These are phyloP conservation scores for Linyphia triangularis DNA, from an alignment of 2,888 invertebrate genomes.

Conservation along the genomic window DNA sequence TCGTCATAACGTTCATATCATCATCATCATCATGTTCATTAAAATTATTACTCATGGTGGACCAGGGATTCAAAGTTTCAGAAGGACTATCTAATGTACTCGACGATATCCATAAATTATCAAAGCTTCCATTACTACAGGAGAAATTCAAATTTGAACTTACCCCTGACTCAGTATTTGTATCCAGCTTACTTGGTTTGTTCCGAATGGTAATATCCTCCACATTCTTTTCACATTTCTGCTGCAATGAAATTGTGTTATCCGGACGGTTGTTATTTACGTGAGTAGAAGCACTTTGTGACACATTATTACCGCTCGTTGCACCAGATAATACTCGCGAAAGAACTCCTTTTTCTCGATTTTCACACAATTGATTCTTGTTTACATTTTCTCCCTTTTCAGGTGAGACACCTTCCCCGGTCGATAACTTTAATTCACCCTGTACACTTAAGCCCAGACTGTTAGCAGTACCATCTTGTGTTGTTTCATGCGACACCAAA, in stretches of 20 bases:
- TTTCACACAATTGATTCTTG: background rate
- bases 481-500: conserved; percentile 7
- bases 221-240: background rate
- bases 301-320: conserved; percentile 1
- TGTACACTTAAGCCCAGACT: background rate
- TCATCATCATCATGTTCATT: background rate
- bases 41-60: background rate
- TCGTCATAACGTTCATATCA: background rate
- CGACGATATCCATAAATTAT: conserved; percentile 49
- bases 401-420: background rate
- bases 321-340: conserved; percentile 25
- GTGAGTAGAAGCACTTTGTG: background rate
- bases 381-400: background rate
- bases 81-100: conserved; percentile 14
- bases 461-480: background rate
- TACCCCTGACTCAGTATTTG: conserved; percentile 12
- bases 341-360: background rate
- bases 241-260: background rate
- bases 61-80: conserved; percentile 43
- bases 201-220: background rate
- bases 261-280: background rate
- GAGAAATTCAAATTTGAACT: conserved; percentile 38
- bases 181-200: conserved; percentile 4
- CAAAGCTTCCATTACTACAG: conserved; percentile 15
- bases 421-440: background rate